Evolutionary conservation across 2,797 vertebrate genomes (phyloP), one percentile per base, ranked within the genome.

Genomic region (Huso huso): DNA sequence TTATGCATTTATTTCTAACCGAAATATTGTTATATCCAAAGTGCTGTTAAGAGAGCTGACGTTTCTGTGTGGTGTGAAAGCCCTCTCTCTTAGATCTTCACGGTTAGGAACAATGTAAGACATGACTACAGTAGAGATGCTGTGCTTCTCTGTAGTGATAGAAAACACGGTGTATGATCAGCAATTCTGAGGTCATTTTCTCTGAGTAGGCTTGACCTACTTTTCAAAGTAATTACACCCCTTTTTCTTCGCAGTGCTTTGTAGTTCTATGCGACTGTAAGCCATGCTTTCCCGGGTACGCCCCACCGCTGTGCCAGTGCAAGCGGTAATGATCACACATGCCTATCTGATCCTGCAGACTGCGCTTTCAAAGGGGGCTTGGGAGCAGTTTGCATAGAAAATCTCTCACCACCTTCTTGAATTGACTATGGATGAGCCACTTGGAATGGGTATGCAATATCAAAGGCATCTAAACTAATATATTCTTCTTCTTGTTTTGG

Each of bases 21-120:
- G 74, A 8, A 69, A 57, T 62, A 74, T 69, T 71, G 69, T 68
- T 72, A 66, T 58, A 13, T 67, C 63, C 68, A 75, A 69, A 65
- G 61, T 69, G 23, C 23, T 61, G 50, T 64, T 65, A 64, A 65
- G 68, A 65, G 51, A 60, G 52, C 63, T n/a, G 64, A 51, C 52
- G 51, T 23, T 55, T 37, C 23, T 37, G 23, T 37, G 23, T 37
- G 23, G 23, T 3, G 23, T 37, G 23, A 37, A 37, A 37, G 23
- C 4, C 4, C 23, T 37, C 23, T 37, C 4, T 37, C 23, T 11
- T 48, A 62, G n/a, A 65, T 59, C 3, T 9, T 9, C 15, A 51
- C 23, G 70, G 66, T 63, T 67, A 69, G 72, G 71, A 61, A 64
- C 65, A 71, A 70, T 65, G 12, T 7, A 48, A 10, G n/a, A 66